Conservation (phyloP, 2,888 invertebrate species). For the Diarsia rubi region DNA sequence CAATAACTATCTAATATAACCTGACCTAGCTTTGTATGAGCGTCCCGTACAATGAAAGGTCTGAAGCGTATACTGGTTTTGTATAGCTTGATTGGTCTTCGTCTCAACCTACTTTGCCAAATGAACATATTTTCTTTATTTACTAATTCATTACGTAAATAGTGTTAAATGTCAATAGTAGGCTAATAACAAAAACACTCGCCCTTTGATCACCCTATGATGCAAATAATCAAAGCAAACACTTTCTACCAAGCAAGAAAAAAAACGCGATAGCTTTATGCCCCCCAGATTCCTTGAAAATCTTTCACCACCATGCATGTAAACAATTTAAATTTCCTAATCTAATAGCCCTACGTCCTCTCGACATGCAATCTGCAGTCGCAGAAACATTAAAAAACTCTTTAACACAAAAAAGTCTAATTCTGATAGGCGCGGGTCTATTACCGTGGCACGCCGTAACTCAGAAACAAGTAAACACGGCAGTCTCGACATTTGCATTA, state of each 20-base stretch:
- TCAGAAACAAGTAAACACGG: constrained; percentile 90
- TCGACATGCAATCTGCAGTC: constrained; percentile 80
- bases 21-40: too few species aligned
- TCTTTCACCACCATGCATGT: constrained; percentile 68
- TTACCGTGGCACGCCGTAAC: constrained; percentile 87
- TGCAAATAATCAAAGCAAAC: background rate
- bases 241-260: background rate
- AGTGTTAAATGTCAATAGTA: background rate
- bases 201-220: background rate
- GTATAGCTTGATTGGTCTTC: too few species aligned
- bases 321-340: constrained; percentile 72
- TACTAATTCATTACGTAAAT: background rate
- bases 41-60: too few species aligned
- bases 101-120: too few species aligned
- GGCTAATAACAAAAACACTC: background rate
- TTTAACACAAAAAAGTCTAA: constrained; percentile 80
- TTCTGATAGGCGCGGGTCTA: constrained; percentile 86
- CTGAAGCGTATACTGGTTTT: too few species aligned
- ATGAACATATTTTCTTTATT: background rate
- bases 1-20: too few species aligned
- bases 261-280: background rate
- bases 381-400: constrained; percentile 70
- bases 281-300: constrained; percentile 7
- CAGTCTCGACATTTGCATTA: constrained; percentile 87
- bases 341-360: constrained; percentile 74